Base-by-base conservation (phyloP, 2,113 vertebrate species). In the Corythornis cristatus region DNA sequence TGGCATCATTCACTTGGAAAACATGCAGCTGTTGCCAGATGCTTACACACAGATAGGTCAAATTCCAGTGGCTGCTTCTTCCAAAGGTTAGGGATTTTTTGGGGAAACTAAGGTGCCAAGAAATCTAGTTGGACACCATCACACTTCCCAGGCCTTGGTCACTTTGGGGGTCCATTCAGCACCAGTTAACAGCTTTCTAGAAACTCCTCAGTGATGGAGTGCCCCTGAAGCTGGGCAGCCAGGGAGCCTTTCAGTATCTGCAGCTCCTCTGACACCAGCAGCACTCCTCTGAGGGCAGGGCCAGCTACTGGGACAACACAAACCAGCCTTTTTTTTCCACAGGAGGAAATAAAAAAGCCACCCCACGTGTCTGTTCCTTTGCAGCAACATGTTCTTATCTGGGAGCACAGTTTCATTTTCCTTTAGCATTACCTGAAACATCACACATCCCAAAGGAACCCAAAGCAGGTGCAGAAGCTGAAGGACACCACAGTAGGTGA, bases 341-440 rank as follows among this genome's bases (percentile, higher is more conserved):
- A 12, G 0, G 2, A 29, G 45, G 31, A 45, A 60, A 22, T 11
- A 26, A 18, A 7, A 51, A 14, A n/a, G 25, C n/a, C 4, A 26
- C 56, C 7, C 5, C 15, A 42, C 9, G 5, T 4, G 6, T 13
- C 66, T 51, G 40, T 4, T 71, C 25, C 28, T 26, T 53, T 71
- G 31, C 28, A 22, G 15, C 68, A 23, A 15, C 1, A 6, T 4
- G 0, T 22, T 23, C 9, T 50, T 42, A 50, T 3, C 65, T 5
- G 8, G 6, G 14, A 45, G 17, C 16, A 12, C 12, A 11, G 31
- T 29, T 57, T 37, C 25, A 18, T 35, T 33, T 53, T 35, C 26
- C 29, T 73, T 57, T 37, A 4, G 16, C 4, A 1, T 15, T 8
- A 46, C 29, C 16, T 11, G 43, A 65, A 65, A 48, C 33, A 68